Evolutionary conservation across 2,888 invertebrate genomes (phyloP).

Genomic region (Orchesella flavescens): DNA sequence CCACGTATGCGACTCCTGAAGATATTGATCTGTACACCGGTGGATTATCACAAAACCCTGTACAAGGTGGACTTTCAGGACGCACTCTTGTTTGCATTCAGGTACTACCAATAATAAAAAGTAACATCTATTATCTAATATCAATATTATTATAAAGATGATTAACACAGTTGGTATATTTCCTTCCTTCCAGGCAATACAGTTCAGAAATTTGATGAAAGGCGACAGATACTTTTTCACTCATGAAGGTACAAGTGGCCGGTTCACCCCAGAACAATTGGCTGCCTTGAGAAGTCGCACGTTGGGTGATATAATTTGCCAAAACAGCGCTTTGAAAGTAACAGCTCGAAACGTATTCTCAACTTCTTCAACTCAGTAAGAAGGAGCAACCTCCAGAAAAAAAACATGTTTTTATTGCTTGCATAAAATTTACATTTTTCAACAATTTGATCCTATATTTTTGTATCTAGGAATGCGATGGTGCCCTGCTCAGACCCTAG

Average conservation of each 20-base stretch:
- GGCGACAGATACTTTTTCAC: conserved; percentile 70
- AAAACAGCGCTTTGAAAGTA: conserved; percentile 46
- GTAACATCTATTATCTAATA: neutral
- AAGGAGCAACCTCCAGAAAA: no score
- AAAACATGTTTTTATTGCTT: no score
- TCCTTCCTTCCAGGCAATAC: conserved; percentile 45
- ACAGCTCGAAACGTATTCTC: conserved; percentile 49
- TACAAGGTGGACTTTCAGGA: conserved; percentile 62
- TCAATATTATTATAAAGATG: no score
- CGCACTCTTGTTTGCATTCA: conserved; percentile 69
- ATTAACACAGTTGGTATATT: neutral
- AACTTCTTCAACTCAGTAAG: conserved; percentile 21
- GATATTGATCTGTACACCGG: conserved; percentile 69
- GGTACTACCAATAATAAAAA: conserved; percentile 40
- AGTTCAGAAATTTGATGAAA: conserved; percentile 56
- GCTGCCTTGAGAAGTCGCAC: conserved; percentile 47
- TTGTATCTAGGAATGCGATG: conserved; percentile 29
- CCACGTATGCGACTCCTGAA: conserved; percentile 40
- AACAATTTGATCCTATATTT: neutral
- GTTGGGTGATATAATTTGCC: conserved; percentile 67
- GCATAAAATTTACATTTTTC: no score
- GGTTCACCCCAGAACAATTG: conserved; percentile 57
- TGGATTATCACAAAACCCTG: conserved; percentile 56
- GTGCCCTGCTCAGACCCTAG: neutral
- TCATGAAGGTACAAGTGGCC: conserved; percentile 41